These are phyloP conservation scores for Brachionichthys hirsutus DNA, from an alignment of 2,113 vertebrate genomes.

Conservation along the genomic window DNA sequence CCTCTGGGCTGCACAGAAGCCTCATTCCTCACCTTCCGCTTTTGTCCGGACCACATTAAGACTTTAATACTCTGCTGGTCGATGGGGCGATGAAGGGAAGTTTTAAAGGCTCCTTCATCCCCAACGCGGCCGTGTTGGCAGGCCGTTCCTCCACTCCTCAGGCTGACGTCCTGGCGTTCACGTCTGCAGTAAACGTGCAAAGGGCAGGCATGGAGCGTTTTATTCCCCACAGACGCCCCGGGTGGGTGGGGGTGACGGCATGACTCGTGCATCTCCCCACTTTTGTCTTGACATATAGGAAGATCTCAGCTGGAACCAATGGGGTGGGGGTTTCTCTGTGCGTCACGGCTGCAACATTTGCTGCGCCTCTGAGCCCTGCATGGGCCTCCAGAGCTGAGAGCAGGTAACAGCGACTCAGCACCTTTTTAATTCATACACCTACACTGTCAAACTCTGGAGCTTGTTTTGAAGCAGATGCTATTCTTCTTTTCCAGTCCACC, in stretches of 20 bases:
- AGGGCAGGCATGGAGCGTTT: conserved; percentile 16
- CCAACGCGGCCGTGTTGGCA: conserved; percentile 16
- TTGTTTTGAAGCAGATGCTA: neutral
- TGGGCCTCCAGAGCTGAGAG: conserved; percentile 17
- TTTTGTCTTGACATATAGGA: conserved; percentile 55
- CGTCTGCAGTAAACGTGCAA: conserved; percentile 18
- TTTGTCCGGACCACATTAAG: conserved; percentile 26
- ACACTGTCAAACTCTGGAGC: conserved; percentile 10
- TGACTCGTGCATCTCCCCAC: conserved; percentile 50
- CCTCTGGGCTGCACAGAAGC: conserved; percentile 29
- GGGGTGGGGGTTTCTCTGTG: conserved; percentile 5
- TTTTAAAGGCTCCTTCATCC: conserved; percentile 49
- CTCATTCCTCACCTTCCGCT: conserved; percentile 26
- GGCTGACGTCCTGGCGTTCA: conserved; percentile 6
- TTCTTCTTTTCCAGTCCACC: conserved; percentile 17
- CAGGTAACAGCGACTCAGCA: conserved; percentile 62
- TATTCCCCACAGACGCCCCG: conserved; percentile 16
- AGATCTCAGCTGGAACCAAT: conserved; percentile 62
- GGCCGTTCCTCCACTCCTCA: conserved; percentile 13
- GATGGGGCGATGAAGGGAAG: conserved; percentile 58
- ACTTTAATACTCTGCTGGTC: conserved; percentile 61
- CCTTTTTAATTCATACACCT: conserved; percentile 59
- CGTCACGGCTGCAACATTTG: conserved; percentile 39
- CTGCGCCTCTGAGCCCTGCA: conserved; percentile 15
- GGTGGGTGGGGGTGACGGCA: neutral